Base-by-base conservation (phyloP, 2,797 vertebrate genomes). In the Lepus townsendii region DNA sequence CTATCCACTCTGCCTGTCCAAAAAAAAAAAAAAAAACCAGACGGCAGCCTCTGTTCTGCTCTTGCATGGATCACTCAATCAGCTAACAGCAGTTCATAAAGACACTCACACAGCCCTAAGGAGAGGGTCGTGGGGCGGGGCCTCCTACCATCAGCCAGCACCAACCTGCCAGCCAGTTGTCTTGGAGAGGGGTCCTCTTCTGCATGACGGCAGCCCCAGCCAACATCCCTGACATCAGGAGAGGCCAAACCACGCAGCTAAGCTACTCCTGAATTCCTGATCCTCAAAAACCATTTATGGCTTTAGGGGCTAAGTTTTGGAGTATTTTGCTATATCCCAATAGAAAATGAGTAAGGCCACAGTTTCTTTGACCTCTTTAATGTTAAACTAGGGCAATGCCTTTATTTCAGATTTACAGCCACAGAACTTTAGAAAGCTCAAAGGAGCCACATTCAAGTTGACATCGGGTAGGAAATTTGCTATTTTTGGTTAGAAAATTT, bases 351-450 rank as follows among this genome's bases (percentile, higher is more conserved):
- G 77, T 20, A 86, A 88, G 30, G 22, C 6, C 54, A 7, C n/a
- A 17, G 32, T 84, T 91, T 92, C 54, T 13, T 24, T 80, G 71
- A 52, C 52, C 16, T 86, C 38, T 73, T 95, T 83, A 71, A 88
- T 27, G 83, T 78, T 83, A 66, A 95, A 92, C 73, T n/a, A 62
- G 54, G 35, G 13, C 35, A 73, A 89, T 76, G 16, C 8, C 35
- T 90, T 91, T 89, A 82, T 80, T 95, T 95, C 66, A 71, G 71
- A 84, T 71, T 75, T 62, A 85, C 0, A 92, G 87, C 7, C 85
- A 76, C 32, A 52, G 42, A 88, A 86, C 69, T 91, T 68, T 32
- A 60, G 50, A 85, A 93, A 91, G 35, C 60, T 82, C 35, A 11
- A 90, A 78, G 73, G 79, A 65, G 57, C 22, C 71, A 83, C 1